Evolutionary conservation across 2,888 invertebrate genomes (phyloP).

Genomic region (Melipona bicolor): DNA sequence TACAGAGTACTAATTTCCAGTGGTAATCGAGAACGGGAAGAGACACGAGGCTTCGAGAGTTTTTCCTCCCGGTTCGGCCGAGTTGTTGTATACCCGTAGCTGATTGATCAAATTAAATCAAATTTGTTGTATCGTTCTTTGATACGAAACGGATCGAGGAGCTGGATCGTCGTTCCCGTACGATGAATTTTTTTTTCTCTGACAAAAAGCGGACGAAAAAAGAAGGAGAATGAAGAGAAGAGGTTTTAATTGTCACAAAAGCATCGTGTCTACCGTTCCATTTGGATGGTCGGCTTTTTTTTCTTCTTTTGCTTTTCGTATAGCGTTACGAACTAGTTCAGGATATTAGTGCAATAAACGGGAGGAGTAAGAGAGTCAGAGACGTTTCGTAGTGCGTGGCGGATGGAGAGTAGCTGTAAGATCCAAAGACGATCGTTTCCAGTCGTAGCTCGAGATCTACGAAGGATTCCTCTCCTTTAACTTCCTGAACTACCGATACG

Average conservation of each 20-base stretch:
- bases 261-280: not conserved
- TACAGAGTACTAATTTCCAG: constrained; percentile 18
- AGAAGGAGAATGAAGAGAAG: not conserved
- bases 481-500: constrained; percentile 52
- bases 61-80: not conserved
- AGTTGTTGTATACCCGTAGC: constrained; percentile 30
- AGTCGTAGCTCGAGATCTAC: constrained; percentile 28
- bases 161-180: not conserved
- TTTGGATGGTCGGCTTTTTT: constrained; percentile 1
- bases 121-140: constrained; percentile 46
- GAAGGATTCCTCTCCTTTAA: constrained; percentile 34
- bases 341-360: constrained; percentile 62
- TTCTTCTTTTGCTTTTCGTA: not conserved
- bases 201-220: not conserved
- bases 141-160: constrained; percentile 1
- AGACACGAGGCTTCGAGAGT: not conserved
- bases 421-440: constrained; percentile 45
- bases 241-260: not conserved
- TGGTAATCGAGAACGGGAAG: constrained; percentile 45
- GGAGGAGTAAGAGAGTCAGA: constrained; percentile 28
- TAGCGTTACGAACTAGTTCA: constrained; percentile 33
- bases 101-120: constrained; percentile 53
- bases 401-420: constrained; percentile 43
- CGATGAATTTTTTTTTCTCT: not conserved
- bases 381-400: constrained; percentile 42